Base-by-base conservation (phyloP, 2,888 invertebrate species). In the Zygaena filipendulae region DNA sequence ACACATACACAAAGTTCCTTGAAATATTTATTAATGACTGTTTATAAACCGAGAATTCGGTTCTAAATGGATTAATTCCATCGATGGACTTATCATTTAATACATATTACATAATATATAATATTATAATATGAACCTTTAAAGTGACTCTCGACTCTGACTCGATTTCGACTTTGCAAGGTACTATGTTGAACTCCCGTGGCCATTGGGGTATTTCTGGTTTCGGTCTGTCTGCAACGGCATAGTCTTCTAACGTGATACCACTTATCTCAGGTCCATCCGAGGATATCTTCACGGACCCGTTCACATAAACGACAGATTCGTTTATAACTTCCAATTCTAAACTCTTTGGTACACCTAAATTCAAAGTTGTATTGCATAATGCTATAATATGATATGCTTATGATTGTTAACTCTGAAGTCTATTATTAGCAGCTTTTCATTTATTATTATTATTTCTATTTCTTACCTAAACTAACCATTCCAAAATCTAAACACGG, bases 201-300 rank as follows among this genome's bases (percentile, higher is more conserved):
- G 85, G 84, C 57, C 69, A 66, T 11, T 55, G 49, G 0, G 82
- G 71, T 11, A 82, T 43, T 19, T 49, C 40, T 1, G 75, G 70
- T 32, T 81, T 82, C 0, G 60, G 63, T 6, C 37, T 47, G 3
- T 61, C 55, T 11, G 58, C 42, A 3, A 59, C 63, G 2, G 74
- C 67, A 33, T 79, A 85, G 27, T 82, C 74, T 7, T 49, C 54
- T 26, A 81, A 49, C 3, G 71, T 75, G 6, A 84, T 58, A 26
- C 74, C 71, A 21, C 79, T 64, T n/a, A 72, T 49, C 42, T 82
- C 74, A n/a, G 64, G 62, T 0, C 85, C 86, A 40, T 86, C 84
- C 1, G 74, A 69, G 1, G 69, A 58, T 37, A 85, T 68, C 29
- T 56, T 68, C 8, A 83, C 46, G 12, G 56, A 59, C 27, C 70